Base-by-base conservation (phyloP, 1,140 invertebrate species). In the Halyomorpha halys region DNA sequence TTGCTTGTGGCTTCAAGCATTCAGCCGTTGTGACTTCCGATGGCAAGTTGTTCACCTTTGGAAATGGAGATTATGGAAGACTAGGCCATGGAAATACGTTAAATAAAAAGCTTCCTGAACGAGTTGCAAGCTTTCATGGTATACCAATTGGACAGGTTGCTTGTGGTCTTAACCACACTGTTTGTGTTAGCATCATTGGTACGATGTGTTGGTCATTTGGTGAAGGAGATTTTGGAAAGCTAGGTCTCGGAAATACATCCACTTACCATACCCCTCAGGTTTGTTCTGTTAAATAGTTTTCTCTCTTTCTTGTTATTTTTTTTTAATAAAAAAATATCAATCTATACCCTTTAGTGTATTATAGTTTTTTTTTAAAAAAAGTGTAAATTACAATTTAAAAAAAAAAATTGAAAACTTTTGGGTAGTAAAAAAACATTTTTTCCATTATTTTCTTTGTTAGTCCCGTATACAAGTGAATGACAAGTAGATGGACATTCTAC, bases 1-100 rank as follows among this genome's bases (percentile, higher is more conserved):
- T 85, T 25, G 76, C 83, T 2, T 84, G 83, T 74, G 84, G 84
- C 19, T 84, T 83, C 72, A 85, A 85, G 72, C 84, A 86, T 70
- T 83, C 80, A 72, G 83, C 83, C 18, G 83, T 84, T 27, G 79
- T 86, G 6, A 84, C 83, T 27, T 73, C 76, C 15, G 81, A 83
- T 74, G 84, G 84, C 3, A 81, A 82, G 70, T 73, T 86, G 8
- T 85, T 79, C 69, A 84, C 82, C 0, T 86, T 86, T 75, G 84
- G 84, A 14, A 83, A 83, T 73, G 82, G 82, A 44, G 83, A 85
- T 71, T 83, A 82, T 73, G 84, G 84, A 3, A 72, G 83, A 65
- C 75, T 86, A 6, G 84, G 84, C 14, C 76, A 82, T 30, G 83
- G 82, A 5, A 77, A 78, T 15, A 80, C 79, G 6, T 75, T 77